Evolutionary conservation across 2,797 vertebrate species (phyloP).

Genomic region (Pachyuromys duprasi): DNA sequence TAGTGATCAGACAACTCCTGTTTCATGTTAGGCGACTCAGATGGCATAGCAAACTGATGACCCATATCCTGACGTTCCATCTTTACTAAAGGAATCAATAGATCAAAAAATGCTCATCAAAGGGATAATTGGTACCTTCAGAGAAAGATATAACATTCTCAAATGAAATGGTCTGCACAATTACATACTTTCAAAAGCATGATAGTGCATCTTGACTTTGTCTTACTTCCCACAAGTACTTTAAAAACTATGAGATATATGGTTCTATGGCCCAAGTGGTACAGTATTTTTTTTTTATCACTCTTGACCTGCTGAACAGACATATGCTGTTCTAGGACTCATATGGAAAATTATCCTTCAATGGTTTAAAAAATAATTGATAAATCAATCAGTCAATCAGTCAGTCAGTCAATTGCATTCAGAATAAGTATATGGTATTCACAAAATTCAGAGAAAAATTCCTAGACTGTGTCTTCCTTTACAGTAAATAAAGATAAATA

Average conservation of each 20-base stretch:
- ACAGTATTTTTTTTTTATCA: neutral
- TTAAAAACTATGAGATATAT: neutral
- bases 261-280: neutral
- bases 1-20: neutral
- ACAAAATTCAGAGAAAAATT: neutral
- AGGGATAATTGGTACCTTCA: neutral
- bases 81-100: neutral
- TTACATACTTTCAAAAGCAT: neutral
- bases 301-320: neutral
- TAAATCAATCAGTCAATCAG: neutral
- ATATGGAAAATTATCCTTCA: neutral
- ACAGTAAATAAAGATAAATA: neutral
- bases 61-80: neutral
- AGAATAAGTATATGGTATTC: neutral
- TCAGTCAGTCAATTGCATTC: neutral
- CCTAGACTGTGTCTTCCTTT: neutral
- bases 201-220: neutral
- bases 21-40: neutral
- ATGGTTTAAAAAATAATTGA: neutral
- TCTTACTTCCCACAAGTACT: neutral
- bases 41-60: neutral
- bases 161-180: neutral
- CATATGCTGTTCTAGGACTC: neutral
- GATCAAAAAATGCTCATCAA: neutral
- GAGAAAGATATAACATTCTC: neutral